Evolutionary conservation across 2,113 vertebrate species (phyloP).

Genomic region (Myocastor coypus): DNA sequence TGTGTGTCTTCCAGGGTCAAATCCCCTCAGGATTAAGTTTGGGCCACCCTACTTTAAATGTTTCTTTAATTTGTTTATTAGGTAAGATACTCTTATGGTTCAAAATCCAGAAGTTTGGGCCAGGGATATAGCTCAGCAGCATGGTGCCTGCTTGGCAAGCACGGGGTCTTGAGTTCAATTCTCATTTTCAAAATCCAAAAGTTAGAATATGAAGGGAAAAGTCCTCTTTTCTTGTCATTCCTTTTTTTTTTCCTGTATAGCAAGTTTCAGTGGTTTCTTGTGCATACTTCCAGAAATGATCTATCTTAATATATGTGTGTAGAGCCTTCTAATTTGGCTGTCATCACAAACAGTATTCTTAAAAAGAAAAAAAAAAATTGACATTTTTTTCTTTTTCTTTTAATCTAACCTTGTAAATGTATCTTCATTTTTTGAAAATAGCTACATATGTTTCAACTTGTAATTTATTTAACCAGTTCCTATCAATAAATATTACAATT

Average conservation of each 20-base stretch:
- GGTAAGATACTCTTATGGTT: neutral
- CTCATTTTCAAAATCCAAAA: neutral
- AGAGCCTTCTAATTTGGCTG: neutral
- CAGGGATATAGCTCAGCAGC: too few species aligned
- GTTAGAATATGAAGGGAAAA: neutral
- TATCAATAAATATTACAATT: neutral
- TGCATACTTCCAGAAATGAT: slow-evolving; percentile 8
- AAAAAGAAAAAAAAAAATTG: neutral
- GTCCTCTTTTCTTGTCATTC: neutral
- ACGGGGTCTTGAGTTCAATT: too few species aligned
- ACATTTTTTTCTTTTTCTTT: slow-evolving; percentile 42
- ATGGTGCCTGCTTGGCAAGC: too few species aligned
- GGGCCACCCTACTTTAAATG: neutral
- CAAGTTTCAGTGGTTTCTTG: slow-evolving; percentile 11
- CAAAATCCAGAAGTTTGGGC: neutral
- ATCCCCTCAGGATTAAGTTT: too few species aligned
- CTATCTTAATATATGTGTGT: neutral
- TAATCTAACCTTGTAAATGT: neutral
- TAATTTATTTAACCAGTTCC: slow-evolving; percentile 41
- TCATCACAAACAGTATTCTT: slow-evolving; percentile 1
- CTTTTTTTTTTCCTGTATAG: slow-evolving; percentile 29
- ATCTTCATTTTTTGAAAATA: neutral
- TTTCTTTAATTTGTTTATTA: slow-evolving; percentile 37
- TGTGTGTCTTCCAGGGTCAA: too few species aligned
- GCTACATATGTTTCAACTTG: slow-evolving; percentile 5